These are phyloP conservation scores for Elephantulus edwardii DNA, from an alignment of 2,113 vertebrate species.

Conservation along the genomic window DNA sequence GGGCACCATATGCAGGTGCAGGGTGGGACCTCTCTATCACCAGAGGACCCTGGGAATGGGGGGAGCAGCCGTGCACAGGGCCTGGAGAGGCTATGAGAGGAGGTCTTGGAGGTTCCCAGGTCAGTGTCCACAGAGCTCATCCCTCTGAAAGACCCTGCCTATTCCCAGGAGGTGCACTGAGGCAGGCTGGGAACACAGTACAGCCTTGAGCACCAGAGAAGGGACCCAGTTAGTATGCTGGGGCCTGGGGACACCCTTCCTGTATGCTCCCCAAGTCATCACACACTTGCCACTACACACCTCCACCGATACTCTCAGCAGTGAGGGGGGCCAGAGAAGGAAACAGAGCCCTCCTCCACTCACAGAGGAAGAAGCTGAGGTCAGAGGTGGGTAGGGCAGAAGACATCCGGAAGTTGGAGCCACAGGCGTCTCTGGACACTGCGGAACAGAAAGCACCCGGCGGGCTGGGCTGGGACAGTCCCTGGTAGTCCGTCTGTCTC, in stretches of 20 bases:
- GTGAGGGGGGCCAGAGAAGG: neutral
- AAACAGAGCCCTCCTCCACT: neutral
- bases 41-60: neutral
- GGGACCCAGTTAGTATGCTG: neutral
- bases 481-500: neutral
- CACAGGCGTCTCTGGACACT: neutral
- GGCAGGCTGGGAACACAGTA: neutral
- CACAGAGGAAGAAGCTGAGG: no score
- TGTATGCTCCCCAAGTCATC: neutral
- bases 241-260: neutral
- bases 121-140: neutral
- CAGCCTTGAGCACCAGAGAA: neutral
- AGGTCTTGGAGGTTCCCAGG: neutral
- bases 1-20: neutral
- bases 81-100: neutral
- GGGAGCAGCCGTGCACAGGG: neutral
- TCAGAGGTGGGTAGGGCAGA: no score
- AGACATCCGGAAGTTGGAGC: no score
- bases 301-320: neutral
- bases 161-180: neutral
- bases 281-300: neutral
- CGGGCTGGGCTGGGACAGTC: neutral
- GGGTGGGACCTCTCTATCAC: neutral
- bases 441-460: fast-evolving
- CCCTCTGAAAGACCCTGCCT: neutral